Percentiles rank a stretch among this genome's conserved stretches.
phyloP scores from a whole-genome alignment of 2,113 vertebrate species.

The Cyrtonyx montezumae region DNA sequence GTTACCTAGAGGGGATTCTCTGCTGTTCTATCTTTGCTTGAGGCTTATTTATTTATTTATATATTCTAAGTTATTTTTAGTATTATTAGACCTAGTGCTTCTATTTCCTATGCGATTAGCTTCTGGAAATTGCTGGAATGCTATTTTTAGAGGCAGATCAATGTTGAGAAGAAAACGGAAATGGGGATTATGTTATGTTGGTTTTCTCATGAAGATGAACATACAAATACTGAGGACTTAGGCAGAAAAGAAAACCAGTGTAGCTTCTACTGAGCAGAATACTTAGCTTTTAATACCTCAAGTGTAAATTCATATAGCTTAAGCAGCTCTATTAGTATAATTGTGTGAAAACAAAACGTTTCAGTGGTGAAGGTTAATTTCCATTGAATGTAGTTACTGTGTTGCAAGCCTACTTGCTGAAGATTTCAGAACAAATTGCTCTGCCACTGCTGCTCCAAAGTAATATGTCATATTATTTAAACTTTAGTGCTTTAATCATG shows the following conservation, averaged over 20 bases:
- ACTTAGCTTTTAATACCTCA: background rate
- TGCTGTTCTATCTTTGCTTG: background rate
- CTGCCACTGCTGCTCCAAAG: background rate
- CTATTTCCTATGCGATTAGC: background rate
- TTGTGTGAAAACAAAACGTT: background rate
- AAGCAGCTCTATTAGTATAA: background rate
- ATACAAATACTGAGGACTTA: accelerated
- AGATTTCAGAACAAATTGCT: background rate
- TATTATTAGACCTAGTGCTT: background rate
- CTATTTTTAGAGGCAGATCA: background rate
- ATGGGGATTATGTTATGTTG: accelerated
- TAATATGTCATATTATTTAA: background rate
- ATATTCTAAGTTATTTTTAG: background rate
- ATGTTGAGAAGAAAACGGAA: background rate
- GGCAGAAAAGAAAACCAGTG: accelerated
- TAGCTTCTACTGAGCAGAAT: background rate
- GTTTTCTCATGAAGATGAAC: accelerated
- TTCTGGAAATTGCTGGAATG: background rate
- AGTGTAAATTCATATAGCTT: background rate
- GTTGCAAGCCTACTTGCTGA: background rate
- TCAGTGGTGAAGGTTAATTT: background rate
- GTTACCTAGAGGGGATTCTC: accelerated
- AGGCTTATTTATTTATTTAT: background rate
- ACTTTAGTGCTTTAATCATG: background rate
- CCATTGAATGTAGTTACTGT: background rate